Conservation (phyloP, 1,140 invertebrate genomes). For the Pseudomyrmex pallidus region DNA sequence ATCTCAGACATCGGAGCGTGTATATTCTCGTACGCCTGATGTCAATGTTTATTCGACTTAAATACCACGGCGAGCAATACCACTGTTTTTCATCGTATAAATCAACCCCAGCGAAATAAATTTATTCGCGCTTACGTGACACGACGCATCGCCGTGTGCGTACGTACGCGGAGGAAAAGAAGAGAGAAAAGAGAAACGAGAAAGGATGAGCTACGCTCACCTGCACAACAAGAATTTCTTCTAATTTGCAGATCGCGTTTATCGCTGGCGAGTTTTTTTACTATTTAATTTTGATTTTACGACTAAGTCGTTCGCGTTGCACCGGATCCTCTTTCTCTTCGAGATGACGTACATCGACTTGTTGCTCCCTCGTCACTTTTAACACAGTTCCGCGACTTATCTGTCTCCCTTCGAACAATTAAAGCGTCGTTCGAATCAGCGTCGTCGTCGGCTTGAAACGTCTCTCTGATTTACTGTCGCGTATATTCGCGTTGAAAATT, state of each 20-base stretch:
- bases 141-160: neutral
- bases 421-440: conserved; percentile 22
- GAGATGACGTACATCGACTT: neutral
- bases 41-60: conserved; percentile 62
- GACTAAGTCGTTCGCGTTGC: too few species aligned
- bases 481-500: conserved; percentile 42
- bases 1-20: conserved; percentile 1
- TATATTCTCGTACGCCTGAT: conserved; percentile 42
- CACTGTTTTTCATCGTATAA: conserved; percentile 52
- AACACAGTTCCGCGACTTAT: conserved; percentile 8
- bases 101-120: conserved; percentile 53
- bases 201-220: conserved; percentile 63
- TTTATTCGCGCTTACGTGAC: conserved; percentile 57
- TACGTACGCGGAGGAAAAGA: neutral
- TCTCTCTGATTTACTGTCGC: conserved; percentile 35
- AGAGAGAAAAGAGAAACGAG: conserved; percentile 39
- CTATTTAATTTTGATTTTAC: too few species aligned
- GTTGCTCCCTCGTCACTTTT: neutral
- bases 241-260: conserved; percentile 35
- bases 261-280: neutral
- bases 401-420: conserved; percentile 17
- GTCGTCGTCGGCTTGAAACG: neutral
- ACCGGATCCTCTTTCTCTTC: neutral
- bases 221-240: conserved; percentile 65
- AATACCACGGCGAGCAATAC: conserved; percentile 48